Evolutionary conservation across 1,140 invertebrate genomes (phyloP).

Genomic region (Conus ventricosus): DNA sequence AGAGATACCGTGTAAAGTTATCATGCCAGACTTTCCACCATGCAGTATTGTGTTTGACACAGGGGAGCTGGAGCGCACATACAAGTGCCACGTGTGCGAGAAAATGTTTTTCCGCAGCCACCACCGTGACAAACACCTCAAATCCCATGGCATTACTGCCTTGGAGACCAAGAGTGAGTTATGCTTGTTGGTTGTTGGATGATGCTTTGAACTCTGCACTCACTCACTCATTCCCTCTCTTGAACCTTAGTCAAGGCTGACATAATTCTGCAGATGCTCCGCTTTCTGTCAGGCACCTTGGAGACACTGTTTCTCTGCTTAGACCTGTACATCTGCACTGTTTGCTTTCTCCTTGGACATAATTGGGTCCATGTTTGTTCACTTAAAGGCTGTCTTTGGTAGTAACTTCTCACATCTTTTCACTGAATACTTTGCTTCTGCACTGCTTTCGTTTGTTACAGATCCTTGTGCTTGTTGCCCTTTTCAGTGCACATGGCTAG

Average conservation of each 20-base stretch:
- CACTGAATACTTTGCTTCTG: not conserved
- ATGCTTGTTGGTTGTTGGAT: slow-evolving; percentile 7
- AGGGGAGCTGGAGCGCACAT: slow-evolving; percentile 70
- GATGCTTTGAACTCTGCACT: not conserved
- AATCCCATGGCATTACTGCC: slow-evolving; percentile 44
- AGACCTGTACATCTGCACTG: not conserved
- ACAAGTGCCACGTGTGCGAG: slow-evolving; percentile 77
- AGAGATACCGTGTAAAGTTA: no score
- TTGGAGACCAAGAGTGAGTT: slow-evolving; percentile 36
- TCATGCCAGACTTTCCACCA: not conserved
- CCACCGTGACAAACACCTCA: slow-evolving; percentile 49
- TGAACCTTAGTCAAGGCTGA: not conserved
- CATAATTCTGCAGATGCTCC: not conserved
- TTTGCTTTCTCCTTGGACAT: not conserved
- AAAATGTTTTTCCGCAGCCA: slow-evolving; percentile 55
- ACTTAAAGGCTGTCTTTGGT: not conserved
- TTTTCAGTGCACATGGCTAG: no score
- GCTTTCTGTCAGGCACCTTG: not conserved
- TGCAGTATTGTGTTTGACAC: slow-evolving; percentile 61
- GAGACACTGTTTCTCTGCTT: not conserved
- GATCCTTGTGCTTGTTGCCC: no score
- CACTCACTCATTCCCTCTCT: not conserved
- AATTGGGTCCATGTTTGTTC: not conserved
- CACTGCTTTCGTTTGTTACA: not conserved
- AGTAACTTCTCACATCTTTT: no score